phyloP scores from a whole-genome alignment of 2,888 invertebrate species.

The Phortica magna region DNA sequence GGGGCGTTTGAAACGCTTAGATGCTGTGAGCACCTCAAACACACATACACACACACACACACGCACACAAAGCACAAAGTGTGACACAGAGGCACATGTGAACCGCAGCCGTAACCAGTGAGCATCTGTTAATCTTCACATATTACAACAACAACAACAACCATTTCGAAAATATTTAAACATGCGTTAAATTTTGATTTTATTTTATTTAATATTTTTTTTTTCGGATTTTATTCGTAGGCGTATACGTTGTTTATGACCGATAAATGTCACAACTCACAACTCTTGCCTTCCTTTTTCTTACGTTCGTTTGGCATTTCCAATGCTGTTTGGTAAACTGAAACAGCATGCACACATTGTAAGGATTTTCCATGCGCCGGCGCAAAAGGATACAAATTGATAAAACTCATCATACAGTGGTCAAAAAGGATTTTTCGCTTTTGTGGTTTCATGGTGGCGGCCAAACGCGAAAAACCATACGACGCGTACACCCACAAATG shows the following conservation, averaged over 20 bases:
- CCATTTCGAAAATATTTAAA: slow-evolving; percentile 43
- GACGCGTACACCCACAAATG: slow-evolving; percentile 33
- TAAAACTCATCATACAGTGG: slow-evolving; percentile 33
- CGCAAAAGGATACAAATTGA: slow-evolving; percentile 49
- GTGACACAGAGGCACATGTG: slow-evolving; percentile 8
- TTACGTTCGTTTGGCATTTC: slow-evolving; percentile 47
- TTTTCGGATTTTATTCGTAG: slow-evolving; percentile 53
- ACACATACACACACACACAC: slow-evolving; percentile 6
- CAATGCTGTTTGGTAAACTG: slow-evolving; percentile 66
- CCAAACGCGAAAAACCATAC: slow-evolving; percentile 6
- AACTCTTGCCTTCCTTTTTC: slow-evolving; percentile 65
- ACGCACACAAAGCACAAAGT: slow-evolving; percentile 10
- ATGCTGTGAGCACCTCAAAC: background rate
- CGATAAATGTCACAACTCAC: slow-evolving; percentile 64
- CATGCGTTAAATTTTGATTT: slow-evolving; percentile 58
- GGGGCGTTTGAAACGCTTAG: slow-evolving; percentile 26
- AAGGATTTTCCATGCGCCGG: slow-evolving; percentile 68
- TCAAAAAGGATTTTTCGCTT: slow-evolving; percentile 8
- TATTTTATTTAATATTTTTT: slow-evolving; percentile 34
- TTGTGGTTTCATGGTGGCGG: slow-evolving; percentile 46
- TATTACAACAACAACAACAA: slow-evolving; percentile 25
- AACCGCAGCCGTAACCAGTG: slow-evolving; percentile 4
- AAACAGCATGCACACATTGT: slow-evolving; percentile 52
- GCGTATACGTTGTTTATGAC: slow-evolving; percentile 72
- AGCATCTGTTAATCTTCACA: slow-evolving; percentile 58